Percentiles rank a stretch among this genome's conserved stretches.
Conservation (phyloP, 2,888 invertebrate genomes). For the Hemithea aestivaria region DNA sequence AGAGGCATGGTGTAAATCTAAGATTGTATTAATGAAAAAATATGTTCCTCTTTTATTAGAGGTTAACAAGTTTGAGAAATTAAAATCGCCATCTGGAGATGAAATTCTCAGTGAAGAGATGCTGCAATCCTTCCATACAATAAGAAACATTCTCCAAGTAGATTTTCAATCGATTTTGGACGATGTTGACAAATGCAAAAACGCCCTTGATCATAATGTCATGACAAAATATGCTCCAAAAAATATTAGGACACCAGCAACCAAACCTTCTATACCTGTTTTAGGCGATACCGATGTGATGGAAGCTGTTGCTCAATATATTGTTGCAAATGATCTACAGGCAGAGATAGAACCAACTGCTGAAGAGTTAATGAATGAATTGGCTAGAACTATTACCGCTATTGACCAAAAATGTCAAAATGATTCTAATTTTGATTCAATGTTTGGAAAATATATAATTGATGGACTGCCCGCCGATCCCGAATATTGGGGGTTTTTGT, state of each 20-base stretch:
- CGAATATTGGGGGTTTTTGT: conserved; percentile 68
- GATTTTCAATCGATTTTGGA: conserved; percentile 50
- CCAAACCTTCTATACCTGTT: conserved; percentile 54
- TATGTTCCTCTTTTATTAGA: conserved; percentile 41
- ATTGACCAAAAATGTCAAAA: conserved; percentile 51
- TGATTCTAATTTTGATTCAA: conserved; percentile 37
- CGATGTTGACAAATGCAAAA: conserved; percentile 44
- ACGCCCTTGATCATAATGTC: conserved; percentile 32
- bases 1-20: conserved; percentile 53
- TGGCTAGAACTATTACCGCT: conserved; percentile 50
- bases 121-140: conserved; percentile 28
- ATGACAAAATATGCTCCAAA: conserved; percentile 58
- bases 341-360: conserved; percentile 59
- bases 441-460: conserved; percentile 79
- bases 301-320: conserved; percentile 52
- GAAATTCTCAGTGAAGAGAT: conserved; percentile 13
- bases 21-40: conserved; percentile 29
- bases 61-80: not conserved
- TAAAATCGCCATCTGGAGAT: conserved; percentile 14
- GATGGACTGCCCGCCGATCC: conserved; percentile 77
- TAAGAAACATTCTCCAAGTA: conserved; percentile 33
- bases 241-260: conserved; percentile 36
- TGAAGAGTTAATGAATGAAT: conserved; percentile 63
- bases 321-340: conserved; percentile 56
- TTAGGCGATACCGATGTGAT: conserved; percentile 69